Percentiles rank a stretch among this genome's conserved stretches.
Evolutionary conservation across 2,888 invertebrate species (phyloP).

Genomic region (Podotricha telesiphe): DNA sequence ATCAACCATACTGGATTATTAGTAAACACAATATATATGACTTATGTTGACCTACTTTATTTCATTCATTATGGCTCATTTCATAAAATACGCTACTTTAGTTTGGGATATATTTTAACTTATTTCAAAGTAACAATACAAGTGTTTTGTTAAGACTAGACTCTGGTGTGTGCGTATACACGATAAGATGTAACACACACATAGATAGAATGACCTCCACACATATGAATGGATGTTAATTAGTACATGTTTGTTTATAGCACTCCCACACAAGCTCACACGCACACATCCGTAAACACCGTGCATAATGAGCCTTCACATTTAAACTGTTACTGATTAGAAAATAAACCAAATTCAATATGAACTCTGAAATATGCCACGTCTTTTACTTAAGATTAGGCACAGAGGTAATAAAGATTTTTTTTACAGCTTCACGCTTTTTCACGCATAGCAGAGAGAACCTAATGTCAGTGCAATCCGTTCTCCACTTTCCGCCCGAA

Average conservation of each 20-base stretch:
- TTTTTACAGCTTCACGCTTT: too few relatives aligned
- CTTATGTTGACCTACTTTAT: conserved; percentile 46
- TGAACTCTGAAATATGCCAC: conserved; percentile 47
- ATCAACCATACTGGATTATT: not conserved
- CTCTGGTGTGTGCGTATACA: conserved; percentile 58
- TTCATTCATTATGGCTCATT: conserved; percentile 12
- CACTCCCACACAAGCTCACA: conserved; percentile 59
- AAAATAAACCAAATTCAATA: conserved; percentile 54
- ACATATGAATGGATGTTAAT: conserved; percentile 78
- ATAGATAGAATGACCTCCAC: conserved; percentile 69
- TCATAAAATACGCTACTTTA: not conserved
- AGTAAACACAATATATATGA: conserved; percentile 47
- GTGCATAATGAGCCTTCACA: conserved; percentile 60
- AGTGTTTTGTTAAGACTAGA: conserved; percentile 57
- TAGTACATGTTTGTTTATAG: conserved; percentile 75
- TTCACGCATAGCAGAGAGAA: too few relatives aligned
- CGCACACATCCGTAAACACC: conserved; percentile 47
- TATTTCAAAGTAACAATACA: conserved; percentile 53
- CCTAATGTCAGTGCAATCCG: too few relatives aligned
- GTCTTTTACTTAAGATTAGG: conserved; percentile 31
- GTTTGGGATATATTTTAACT: conserved; percentile 41
- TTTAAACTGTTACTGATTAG: conserved; percentile 61
- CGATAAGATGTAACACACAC: conserved; percentile 65
- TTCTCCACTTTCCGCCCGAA: too few relatives aligned
- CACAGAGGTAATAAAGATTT: conserved; percentile 28